These are phyloP conservation scores for Mylabris phalerata DNA, from an alignment of 1,140 invertebrate species.

Conservation along the genomic window DNA sequence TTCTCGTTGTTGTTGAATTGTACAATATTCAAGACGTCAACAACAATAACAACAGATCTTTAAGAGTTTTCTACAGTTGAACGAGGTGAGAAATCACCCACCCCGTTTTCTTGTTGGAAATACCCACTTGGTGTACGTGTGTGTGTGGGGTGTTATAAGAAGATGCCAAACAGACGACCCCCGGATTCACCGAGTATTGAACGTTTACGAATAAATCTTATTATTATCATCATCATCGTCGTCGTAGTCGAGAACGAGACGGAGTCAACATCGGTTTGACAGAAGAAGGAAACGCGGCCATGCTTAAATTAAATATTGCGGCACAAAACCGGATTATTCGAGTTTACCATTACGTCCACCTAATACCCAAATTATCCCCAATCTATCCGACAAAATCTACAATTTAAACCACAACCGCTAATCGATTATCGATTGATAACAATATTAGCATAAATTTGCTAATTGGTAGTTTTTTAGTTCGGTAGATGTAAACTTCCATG, in stretches of 20 bases:
- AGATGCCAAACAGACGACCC: slow-evolving; percentile 34
- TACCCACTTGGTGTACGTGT: too few relatives aligned
- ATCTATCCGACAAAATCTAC: too few relatives aligned
- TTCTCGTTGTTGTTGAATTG: background rate
- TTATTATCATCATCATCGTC: slow-evolving; percentile 21
- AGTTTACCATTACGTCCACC: slow-evolving; percentile 3
- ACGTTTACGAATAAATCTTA: slow-evolving; percentile 38
- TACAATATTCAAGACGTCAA: slow-evolving; percentile 24
- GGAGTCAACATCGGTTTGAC: slow-evolving; percentile 37
- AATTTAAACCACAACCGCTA: too few relatives aligned
- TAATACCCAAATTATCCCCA: too few relatives aligned
- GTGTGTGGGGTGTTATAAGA: slow-evolving; percentile 23
- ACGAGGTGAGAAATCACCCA: too few relatives aligned
- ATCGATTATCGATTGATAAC: too few relatives aligned
- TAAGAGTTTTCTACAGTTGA: too few relatives aligned
- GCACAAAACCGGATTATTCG: slow-evolving; percentile 12
- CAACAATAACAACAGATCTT: slow-evolving; percentile 6
- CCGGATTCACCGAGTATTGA: slow-evolving; percentile 33
- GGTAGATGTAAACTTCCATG: too few relatives aligned
- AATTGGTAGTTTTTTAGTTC: too few relatives aligned
- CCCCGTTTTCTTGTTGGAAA: background rate
- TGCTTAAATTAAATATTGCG: slow-evolving; percentile 39
- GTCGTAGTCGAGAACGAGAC: slow-evolving; percentile 28
- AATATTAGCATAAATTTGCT: too few relatives aligned
- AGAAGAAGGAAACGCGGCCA: slow-evolving; percentile 29